A percentile compares a stretch with the other conserved stretches of the same genome.
Conservation (phyloP, 2,797 vertebrate species). For the Alcedo quadribrachys region DNA sequence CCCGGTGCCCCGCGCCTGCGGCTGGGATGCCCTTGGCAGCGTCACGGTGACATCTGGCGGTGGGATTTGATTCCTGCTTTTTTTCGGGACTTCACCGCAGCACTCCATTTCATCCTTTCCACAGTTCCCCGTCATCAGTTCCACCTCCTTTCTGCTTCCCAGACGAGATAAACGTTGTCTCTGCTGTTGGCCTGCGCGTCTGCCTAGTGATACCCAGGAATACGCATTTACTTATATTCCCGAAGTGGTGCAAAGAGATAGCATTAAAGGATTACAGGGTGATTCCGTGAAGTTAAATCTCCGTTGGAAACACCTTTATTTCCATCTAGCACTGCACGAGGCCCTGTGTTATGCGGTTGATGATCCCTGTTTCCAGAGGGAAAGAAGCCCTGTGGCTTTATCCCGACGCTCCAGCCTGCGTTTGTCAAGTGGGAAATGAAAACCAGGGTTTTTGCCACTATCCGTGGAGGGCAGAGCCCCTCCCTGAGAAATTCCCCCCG, state of each 20-base stretch:
- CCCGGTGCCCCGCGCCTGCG: too few species aligned
- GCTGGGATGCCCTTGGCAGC: background rate
- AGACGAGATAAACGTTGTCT: rapidly evolving
- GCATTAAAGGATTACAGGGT: background rate
- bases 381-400: background rate
- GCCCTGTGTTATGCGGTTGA: background rate
- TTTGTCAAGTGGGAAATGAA: background rate
- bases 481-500: background rate
- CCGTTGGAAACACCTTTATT: background rate
- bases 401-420: background rate
- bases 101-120: background rate
- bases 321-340: background rate
- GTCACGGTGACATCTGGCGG: conserved; percentile 51
- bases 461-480: background rate
- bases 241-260: background rate
- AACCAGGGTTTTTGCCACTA: background rate
- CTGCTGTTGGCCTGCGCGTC: background rate
- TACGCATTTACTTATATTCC: background rate
- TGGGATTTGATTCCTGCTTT: background rate
- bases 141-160: background rate
- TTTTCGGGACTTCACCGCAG: background rate
- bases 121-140: background rate
- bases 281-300: background rate
- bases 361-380: background rate
- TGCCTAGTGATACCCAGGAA: background rate